Conservation (phyloP, 2,113 vertebrate species). For the Clarias magur region DNA sequence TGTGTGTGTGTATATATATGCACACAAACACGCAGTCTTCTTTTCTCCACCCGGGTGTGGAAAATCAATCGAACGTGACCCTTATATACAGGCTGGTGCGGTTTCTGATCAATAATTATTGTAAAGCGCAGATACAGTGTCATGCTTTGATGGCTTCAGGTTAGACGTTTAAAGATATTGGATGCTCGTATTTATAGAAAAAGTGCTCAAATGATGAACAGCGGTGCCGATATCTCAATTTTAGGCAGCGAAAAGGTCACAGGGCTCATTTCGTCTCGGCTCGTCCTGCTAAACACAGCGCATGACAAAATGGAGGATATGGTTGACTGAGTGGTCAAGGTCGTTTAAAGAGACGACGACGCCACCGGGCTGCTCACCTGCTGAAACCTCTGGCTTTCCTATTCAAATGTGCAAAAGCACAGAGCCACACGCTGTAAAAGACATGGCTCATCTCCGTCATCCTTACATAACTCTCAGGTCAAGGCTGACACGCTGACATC, state of each 20-base stretch:
- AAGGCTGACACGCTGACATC: slow-evolving; percentile 66
- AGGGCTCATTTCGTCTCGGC: slow-evolving; percentile 23
- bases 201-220: slow-evolving; percentile 50
- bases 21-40: not conserved
- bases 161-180: slow-evolving; percentile 58
- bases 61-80: slow-evolving; percentile 77
- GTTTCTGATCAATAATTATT: slow-evolving; percentile 76
- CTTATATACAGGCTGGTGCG: slow-evolving; percentile 70
- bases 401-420: slow-evolving; percentile 12
- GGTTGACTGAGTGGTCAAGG: slow-evolving; percentile 75
- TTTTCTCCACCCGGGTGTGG: slow-evolving; percentile 67
- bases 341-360: slow-evolving; percentile 66
- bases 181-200: slow-evolving; percentile 52
- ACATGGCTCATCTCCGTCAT: not conserved
- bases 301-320: slow-evolving; percentile 65
- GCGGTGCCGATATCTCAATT: slow-evolving; percentile 42
- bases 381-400: slow-evolving; percentile 30
- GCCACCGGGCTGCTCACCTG: slow-evolving; percentile 45
- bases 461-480: slow-evolving; percentile 50
- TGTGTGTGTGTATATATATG: not conserved
- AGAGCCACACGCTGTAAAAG: slow-evolving; percentile 14
- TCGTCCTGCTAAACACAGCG: slow-evolving; percentile 44
- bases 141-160: slow-evolving; percentile 67
- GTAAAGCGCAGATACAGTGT: slow-evolving; percentile 66
- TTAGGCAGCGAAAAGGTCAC: slow-evolving; percentile 18